Evolutionary conservation across 2,888 invertebrate genomes (phyloP).

Genomic region (Tachystola acroxantha): DNA sequence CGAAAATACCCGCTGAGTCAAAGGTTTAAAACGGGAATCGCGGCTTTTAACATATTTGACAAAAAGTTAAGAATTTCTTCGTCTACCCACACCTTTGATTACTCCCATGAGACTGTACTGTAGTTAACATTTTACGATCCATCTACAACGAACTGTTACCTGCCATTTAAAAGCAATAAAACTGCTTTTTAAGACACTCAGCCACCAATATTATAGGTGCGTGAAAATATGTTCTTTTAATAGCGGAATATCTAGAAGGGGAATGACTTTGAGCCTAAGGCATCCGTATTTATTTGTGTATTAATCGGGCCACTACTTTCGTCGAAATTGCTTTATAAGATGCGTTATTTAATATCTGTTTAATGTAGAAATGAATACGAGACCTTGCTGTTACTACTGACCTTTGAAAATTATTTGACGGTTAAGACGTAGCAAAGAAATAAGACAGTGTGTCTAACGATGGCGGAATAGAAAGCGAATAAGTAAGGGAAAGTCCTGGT

Average conservation of each 20-base stretch:
- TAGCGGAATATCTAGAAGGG: conserved; percentile 39
- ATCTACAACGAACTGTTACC: conserved; percentile 50
- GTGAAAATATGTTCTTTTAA: conserved; percentile 68
- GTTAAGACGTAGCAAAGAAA: too few species aligned
- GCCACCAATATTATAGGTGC: conserved; percentile 49
- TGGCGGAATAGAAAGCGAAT: too few species aligned
- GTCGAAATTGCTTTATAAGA: conserved; percentile 21
- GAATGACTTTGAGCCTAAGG: conserved; percentile 18
- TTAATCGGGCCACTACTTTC: conserved; percentile 27
- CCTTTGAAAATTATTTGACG: conserved; percentile 31
- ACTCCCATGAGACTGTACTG: conserved; percentile 28
- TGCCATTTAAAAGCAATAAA: conserved; percentile 70
- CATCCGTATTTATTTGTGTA: conserved; percentile 8
- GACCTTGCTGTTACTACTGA: conserved; percentile 18
- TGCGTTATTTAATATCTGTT: conserved; percentile 31
- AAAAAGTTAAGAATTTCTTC: conserved; percentile 13
- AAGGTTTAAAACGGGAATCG: conserved; percentile 5
- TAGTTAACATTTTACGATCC: conserved; percentile 45
- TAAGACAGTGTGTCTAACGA: too few species aligned
- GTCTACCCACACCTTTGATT: conserved; percentile 20
- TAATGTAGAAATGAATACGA: conserved; percentile 36
- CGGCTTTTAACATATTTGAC: conserved; percentile 9
- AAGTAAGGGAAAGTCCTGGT: too few species aligned
- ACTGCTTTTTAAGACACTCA: conserved; percentile 52
- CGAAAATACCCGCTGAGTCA: conserved; percentile 6